Conservation (phyloP, 2,797 vertebrate genomes). For the Diceros bicornis region DNA sequence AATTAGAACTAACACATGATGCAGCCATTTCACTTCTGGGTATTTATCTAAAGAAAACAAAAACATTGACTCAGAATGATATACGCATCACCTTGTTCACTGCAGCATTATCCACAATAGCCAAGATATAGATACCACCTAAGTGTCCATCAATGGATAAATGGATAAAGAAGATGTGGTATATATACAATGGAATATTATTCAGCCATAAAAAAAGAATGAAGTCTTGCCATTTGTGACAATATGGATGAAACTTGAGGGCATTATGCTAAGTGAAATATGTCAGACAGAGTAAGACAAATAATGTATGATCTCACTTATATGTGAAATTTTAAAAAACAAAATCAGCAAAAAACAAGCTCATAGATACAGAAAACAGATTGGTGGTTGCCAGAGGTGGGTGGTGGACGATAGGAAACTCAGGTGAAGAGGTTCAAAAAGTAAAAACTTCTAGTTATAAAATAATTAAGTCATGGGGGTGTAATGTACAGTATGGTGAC, state of each 20-base stretch:
- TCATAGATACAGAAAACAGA: background rate
- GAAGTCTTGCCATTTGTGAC: background rate
- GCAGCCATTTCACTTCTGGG: background rate
- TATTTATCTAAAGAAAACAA: background rate
- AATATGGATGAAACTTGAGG: background rate
- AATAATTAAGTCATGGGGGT: rapidly evolving
- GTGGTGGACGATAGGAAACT: rapidly evolving
- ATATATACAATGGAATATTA: background rate
- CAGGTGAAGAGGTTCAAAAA: no score
- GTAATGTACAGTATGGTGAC: rapidly evolving
- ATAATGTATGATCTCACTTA: no score
- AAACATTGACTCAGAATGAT: background rate
- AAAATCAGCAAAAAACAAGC: no score
- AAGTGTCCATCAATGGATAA: no score
- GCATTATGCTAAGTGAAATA: background rate
- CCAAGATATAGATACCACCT: background rate
- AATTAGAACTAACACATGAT: background rate
- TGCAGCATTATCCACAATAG: background rate
- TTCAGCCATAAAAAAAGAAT: background rate
- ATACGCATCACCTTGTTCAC: rapidly evolving
- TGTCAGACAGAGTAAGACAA: background rate
- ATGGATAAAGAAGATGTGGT: no score
- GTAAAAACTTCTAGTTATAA: background rate
- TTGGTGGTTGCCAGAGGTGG: background rate
- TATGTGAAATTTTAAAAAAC: background rate